Base-by-base conservation (phyloP, 2,113 vertebrate genomes). In the Phyllostomus hastatus region DNA sequence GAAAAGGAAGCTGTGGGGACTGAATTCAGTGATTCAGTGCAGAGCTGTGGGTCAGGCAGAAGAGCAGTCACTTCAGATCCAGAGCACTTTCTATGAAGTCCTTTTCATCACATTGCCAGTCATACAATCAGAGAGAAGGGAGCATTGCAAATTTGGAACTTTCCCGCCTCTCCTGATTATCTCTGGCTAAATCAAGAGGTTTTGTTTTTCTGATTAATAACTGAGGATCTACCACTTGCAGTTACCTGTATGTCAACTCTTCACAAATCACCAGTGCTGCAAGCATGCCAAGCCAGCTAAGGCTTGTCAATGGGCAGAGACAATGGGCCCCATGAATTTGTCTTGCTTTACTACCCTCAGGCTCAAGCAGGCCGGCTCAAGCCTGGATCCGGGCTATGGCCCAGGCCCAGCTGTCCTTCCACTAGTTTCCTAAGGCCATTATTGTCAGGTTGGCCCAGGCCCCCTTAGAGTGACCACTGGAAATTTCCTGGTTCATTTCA, bases 91-190 rank as follows among this genome's bases (percentile, higher is more conserved):
- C 17, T 15, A 57, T 82, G 17, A 95, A 94, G 81, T 88, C 90
- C 91, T 98, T 98, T 95, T 93, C 95, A 95, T 92, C 92, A 97
- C 91, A 97, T 95, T 89, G 89, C 90, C 38, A 85, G 95, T 86
- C 83, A 43, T 10, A 48, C 89, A 59, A 2, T 35, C 9, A 14
- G 26, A 35, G 3, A 20, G 33, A 48, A 26, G 50, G 46, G 16
- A 2, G 2, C 38, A 1, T 92, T 96, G 95, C 85, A 75, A 69
- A 52, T 76, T 0, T 1, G 87, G 73, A 89, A 61, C 67, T 46
- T 66, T 10, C 2, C 66, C 26, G 7, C 43, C 33, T 76, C 28
- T 54, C 26, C 69, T 4, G 52, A 50, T 35, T 10, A 19, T 69
- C 73, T 61, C 28, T 35, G 66, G 28, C 72, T 33, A 26, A 76